Percentiles rank a stretch among this genome's conserved stretches.
These are phyloP conservation scores for Andrena flavipes DNA, from an alignment of 2,888 invertebrate genomes.

Conservation along the genomic window DNA sequence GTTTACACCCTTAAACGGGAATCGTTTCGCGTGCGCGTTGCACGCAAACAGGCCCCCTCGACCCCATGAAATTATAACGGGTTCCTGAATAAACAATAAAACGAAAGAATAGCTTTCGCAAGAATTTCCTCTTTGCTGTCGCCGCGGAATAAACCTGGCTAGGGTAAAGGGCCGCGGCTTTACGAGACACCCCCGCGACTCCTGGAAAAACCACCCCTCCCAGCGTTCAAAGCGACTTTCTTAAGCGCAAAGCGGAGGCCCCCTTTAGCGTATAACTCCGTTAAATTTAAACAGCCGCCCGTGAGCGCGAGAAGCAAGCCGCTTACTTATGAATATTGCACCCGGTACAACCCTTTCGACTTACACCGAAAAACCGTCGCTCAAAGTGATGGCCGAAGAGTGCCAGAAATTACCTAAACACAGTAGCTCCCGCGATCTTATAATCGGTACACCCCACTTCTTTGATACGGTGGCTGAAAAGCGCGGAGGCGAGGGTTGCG, in stretches of 20 bases:
- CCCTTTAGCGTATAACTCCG: slow-evolving; percentile 66
- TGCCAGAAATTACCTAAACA: slow-evolving; percentile 17
- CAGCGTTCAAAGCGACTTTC: slow-evolving; percentile 57
- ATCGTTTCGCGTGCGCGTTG: slow-evolving; percentile 48
- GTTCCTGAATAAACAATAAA: slow-evolving; percentile 60
- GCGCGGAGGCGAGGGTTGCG: background rate
- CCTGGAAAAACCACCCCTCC: slow-evolving; percentile 37
- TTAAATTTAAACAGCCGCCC: slow-evolving; percentile 65
- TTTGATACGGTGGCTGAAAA: background rate
- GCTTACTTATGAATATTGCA: slow-evolving; percentile 66
- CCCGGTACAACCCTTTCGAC: slow-evolving; percentile 60
- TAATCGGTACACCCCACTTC: slow-evolving; percentile 12
- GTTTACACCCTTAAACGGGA: slow-evolving; percentile 48
- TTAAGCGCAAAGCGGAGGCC: slow-evolving; percentile 50
- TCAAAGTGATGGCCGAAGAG: slow-evolving; percentile 6
- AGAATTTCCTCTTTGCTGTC: slow-evolving; percentile 45
- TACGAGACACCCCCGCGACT: slow-evolving; percentile 38
- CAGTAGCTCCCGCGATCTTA: background rate
- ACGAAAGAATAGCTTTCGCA: slow-evolving; percentile 56
- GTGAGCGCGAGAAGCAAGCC: slow-evolving; percentile 54
- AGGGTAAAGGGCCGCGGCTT: slow-evolving; percentile 39
- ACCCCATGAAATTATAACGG: slow-evolving; percentile 58
- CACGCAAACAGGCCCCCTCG: slow-evolving; percentile 45
- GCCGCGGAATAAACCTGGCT: slow-evolving; percentile 47
- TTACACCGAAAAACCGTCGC: slow-evolving; percentile 16